Base-by-base conservation (phyloP, 2,797 vertebrate species). In the Acropternis orthonyx region DNA sequence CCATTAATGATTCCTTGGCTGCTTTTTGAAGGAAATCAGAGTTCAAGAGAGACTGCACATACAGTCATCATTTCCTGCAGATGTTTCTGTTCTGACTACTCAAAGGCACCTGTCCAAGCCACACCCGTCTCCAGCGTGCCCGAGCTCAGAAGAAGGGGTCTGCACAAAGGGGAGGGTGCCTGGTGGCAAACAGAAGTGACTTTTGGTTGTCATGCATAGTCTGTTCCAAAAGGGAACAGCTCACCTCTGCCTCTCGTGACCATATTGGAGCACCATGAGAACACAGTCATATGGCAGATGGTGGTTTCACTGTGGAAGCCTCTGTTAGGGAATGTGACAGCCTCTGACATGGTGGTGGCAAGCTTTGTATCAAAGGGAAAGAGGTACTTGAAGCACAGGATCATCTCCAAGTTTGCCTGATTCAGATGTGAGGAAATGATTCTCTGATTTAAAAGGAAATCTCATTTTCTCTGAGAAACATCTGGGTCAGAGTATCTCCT, bases 361-460 rank as follows among this genome's bases (percentile, higher is more conserved):
- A 21, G 20, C 62, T 90, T 39, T 88, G 19, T 55, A 8, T 51
- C n/a, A 19, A 52, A 54, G 59, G 41, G 27, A 56, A 37, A 37
- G 37, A 63, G n/a, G 32, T 52, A 58, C 49, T 58, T 77, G 49
- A 69, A 82, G n/a, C 46, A 84, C 23, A 28, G 59, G 41, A 86
- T 52, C 21, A 6, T 66, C 5, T 3, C 82, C 51, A 63, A 54
- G 46, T 63, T 87, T 65, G 55, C 69, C 62, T 26, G 28, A 78
- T 78, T 92, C 55, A 49, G 68, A 58, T 59, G 28, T 11, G 54
- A 89, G 55, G 73, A 75, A 84, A 79, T 18, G 17, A 54, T 59
- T 83, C 56, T 77, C 34, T 41, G 61, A 68, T 65, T 86, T 73
- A 48, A 65, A 89, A 85, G 73, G 65, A 68, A 90, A 85, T 63